Percentiles rank a stretch among this genome's conserved stretches.
Evolutionary conservation across 2,888 invertebrate genomes (phyloP).

Genomic region (Melolontha melolontha): DNA sequence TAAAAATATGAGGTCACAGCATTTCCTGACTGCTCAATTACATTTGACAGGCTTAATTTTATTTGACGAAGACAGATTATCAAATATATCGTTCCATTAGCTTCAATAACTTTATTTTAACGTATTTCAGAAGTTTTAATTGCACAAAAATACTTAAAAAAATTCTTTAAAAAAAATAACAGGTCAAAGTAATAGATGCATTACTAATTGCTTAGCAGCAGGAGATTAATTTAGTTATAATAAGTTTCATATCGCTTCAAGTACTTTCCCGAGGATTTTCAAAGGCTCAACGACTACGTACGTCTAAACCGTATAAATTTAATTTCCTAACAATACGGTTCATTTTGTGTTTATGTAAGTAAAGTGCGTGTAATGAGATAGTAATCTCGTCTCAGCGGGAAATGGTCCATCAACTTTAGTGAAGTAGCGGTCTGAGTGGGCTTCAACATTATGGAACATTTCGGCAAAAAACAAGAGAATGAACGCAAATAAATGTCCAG

Average conservation of each 20-base stretch:
- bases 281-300: not conserved
- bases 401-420: conserved; percentile 27
- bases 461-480: conserved; percentile 23
- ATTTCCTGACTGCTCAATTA: too few relatives aligned
- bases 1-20: too few relatives aligned
- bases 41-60: too few relatives aligned
- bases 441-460: not conserved
- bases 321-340: conserved; percentile 28
- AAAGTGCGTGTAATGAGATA: conserved; percentile 37
- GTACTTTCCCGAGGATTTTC: not conserved
- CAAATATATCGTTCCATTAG: not conserved
- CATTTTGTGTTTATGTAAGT: conserved; percentile 34
- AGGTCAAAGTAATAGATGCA: conserved; percentile 21
- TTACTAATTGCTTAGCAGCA: conserved; percentile 32
- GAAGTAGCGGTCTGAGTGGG: conserved; percentile 20
- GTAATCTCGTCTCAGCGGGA: conserved; percentile 34
- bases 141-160: conserved; percentile 17
- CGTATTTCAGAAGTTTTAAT: conserved; percentile 17
- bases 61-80: conserved; percentile 23
- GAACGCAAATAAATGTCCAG: conserved; percentile 37
- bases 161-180: conserved; percentile 5
- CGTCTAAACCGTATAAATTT: conserved; percentile 24
- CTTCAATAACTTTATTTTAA: not conserved
- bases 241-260: conserved; percentile 5
- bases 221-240: conserved; percentile 23